Conservation (phyloP, 2,113 vertebrate genomes). For the Eubucco bourcierii region DNA sequence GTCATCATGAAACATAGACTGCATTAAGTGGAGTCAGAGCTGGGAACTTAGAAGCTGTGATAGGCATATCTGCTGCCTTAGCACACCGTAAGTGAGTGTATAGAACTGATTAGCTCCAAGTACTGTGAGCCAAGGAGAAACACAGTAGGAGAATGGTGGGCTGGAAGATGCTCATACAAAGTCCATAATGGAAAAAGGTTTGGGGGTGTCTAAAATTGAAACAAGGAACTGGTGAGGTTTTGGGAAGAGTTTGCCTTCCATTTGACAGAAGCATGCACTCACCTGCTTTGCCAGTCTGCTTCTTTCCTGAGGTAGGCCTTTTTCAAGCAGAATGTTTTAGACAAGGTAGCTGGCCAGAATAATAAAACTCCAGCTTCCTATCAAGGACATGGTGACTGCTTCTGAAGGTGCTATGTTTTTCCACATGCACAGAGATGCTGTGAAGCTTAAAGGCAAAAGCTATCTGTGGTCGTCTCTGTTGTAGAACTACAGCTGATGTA, state of each 20-base stretch:
- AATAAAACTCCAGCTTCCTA: not conserved
- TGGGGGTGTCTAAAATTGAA: not conserved
- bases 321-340: not conserved
- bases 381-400: not conserved
- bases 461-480: not conserved
- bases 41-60: not conserved
- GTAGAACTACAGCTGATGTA: not conserved
- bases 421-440: not conserved
- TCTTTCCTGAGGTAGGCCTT: not conserved
- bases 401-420: not conserved
- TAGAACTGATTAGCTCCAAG: not conserved
- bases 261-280: not conserved
- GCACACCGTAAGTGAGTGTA: accelerated
- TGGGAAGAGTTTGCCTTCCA: not conserved
- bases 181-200: not conserved
- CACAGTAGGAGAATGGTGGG: not conserved
- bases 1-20: not conserved
- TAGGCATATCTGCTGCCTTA: not conserved
- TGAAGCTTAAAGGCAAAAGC: not conserved
- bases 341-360: not conserved
- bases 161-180: not conserved
- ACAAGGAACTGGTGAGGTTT: not conserved
- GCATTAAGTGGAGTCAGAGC: accelerated
- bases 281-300: not conserved
- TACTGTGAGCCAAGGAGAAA: not conserved